phyloP scores from a whole-genome alignment of 1,140 invertebrate species.

The Rhopalosiphum maidis region DNA sequence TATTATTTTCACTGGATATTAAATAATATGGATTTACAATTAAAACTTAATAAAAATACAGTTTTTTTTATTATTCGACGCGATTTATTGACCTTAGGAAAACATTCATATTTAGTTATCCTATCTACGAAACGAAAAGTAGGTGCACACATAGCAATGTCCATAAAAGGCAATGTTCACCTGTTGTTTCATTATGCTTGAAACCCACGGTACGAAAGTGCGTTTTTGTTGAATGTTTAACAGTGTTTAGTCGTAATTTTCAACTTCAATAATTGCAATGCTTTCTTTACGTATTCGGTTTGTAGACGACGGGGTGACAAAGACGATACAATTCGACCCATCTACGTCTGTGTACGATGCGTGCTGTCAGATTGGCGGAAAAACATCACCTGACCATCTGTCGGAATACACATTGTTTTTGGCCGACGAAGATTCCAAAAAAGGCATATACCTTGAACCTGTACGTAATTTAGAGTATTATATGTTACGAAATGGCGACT shows the following conservation, averaged over 20 bases:
- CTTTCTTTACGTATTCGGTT: constrained; percentile 94
- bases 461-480: constrained; percentile 95
- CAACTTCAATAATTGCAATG: constrained; percentile 72
- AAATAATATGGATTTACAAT: not conserved
- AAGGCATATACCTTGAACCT: constrained; percentile 96
- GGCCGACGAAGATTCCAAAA: constrained; percentile 93
- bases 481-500: constrained; percentile 91
- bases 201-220: not conserved
- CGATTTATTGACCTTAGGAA: not conserved
- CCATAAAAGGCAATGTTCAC: constrained; percentile 57
- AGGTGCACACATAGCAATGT: constrained; percentile 43
- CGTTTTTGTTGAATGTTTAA: constrained; percentile 20
- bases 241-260: not conserved
- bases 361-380: constrained; percentile 92
- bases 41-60: not conserved
- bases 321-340: constrained; percentile 97
- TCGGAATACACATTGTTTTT: constrained; percentile 98
- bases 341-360: constrained; percentile 93
- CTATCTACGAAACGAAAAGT: constrained; percentile 57
- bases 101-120: constrained; percentile 24
- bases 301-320: constrained; percentile 90
- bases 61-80: not conserved
- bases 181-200: constrained; percentile 42
- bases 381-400: constrained; percentile 85
- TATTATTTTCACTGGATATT: not conserved